Conservation (phyloP, 2,797 vertebrate species). For the Chelmon rostratus region DNA sequence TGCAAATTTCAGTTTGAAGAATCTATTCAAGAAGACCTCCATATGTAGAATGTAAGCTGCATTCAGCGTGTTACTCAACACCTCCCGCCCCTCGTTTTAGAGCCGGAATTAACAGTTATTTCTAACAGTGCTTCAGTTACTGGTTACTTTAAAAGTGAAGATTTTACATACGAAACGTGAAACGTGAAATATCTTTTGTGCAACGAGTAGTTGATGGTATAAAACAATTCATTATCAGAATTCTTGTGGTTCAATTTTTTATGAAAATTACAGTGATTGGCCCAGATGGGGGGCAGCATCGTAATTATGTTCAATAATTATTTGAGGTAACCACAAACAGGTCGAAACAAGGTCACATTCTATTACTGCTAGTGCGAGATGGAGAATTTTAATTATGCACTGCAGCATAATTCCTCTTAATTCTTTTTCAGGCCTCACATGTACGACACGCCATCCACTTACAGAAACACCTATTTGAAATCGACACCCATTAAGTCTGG, state of each 20-base stretch:
- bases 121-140: no score
- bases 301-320: background rate
- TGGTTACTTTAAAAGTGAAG: conserved; percentile 1
- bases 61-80: background rate
- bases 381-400: background rate
- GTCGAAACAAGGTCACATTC: background rate
- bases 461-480: conserved; percentile 59
- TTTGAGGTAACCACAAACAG: background rate
- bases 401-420: rapidly evolving
- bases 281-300: background rate
- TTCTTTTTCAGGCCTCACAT: conserved; percentile 60
- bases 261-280: background rate
- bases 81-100: no score
- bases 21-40: background rate
- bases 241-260: background rate
- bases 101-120: no score
- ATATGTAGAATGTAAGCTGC: background rate
- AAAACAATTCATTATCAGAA: background rate
- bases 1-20: background rate
- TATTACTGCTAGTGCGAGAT: background rate
- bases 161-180: background rate
- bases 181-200: no score
- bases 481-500: conserved; percentile 43
- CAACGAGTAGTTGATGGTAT: no score
- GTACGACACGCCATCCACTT: conserved; percentile 63